A percentile compares a stretch with the other conserved stretches of the same genome.
Evolutionary conservation across 53 echinoderm and acorn worm species (phyloP).

Genomic region (Paracentrotus lividus): DNA sequence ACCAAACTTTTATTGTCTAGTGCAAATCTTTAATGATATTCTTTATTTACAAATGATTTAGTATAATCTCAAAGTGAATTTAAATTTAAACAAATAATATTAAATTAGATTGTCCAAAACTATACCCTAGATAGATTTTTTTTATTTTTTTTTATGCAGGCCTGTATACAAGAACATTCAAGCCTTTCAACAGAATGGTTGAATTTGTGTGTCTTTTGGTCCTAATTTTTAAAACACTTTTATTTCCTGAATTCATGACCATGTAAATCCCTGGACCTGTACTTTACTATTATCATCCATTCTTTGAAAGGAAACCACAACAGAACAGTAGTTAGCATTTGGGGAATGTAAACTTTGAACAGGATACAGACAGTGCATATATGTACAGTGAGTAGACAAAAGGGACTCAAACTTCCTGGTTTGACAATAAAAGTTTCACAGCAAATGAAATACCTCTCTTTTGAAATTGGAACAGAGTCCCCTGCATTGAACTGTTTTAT

Average conservation of each 20-base stretch:
- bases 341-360: background rate
- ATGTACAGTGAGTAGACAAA: background rate
- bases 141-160: no score
- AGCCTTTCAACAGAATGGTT: no score
- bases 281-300: background rate
- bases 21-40: no score
- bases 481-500: background rate
- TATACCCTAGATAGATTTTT: no score
- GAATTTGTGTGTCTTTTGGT: no score
- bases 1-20: no score
- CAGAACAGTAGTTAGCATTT: background rate
- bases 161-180: no score
- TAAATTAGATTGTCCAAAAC: no score
- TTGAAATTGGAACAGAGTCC: background rate
- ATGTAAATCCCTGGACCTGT: background rate
- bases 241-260: background rate
- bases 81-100: no score
- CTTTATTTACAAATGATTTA: no score
- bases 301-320: constrained; percentile 20
- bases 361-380: background rate
- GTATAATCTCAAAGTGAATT: no score
- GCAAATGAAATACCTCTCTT: background rate
- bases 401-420: background rate
- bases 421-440: background rate
- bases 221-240: no score